phyloP scores from a whole-genome alignment of 2,888 invertebrate genomes.

The Hirtodrosophila alboralis region DNA sequence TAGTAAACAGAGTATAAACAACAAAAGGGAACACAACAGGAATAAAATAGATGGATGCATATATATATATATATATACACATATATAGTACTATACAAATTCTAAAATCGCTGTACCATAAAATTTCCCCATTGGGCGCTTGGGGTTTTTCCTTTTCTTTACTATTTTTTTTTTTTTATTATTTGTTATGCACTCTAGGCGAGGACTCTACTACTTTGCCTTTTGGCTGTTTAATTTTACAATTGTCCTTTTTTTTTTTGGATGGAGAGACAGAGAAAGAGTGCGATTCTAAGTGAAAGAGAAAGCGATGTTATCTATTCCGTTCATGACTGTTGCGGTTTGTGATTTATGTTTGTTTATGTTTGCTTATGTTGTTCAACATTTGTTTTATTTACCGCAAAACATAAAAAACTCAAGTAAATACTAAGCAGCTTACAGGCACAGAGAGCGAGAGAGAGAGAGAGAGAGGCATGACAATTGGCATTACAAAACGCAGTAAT shows the following conservation, averaged over 20 bases:
- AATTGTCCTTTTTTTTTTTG: slow-evolving; percentile 78
- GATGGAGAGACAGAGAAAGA: slow-evolving; percentile 5
- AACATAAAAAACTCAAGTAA: slow-evolving; percentile 18
- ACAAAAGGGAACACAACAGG: neutral
- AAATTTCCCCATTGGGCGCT: slow-evolving; percentile 81
- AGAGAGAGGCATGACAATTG: too few relatives aligned
- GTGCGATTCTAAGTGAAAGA: too few relatives aligned
- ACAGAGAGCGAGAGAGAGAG: too few relatives aligned
- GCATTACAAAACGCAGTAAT: slow-evolving; percentile 12
- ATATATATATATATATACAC: too few relatives aligned
- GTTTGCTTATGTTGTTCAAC: slow-evolving; percentile 66
- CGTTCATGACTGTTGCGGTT: slow-evolving; percentile 68
- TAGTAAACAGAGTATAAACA: too few relatives aligned
- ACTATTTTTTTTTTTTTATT: slow-evolving; percentile 13
- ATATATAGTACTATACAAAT: too few relatives aligned
- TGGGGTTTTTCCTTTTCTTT: slow-evolving; percentile 21
- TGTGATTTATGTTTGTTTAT: slow-evolving; percentile 73
- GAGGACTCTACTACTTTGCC: slow-evolving; percentile 63
- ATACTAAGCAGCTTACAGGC: slow-evolving; percentile 40
- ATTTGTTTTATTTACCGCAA: slow-evolving; percentile 67
- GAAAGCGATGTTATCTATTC: slow-evolving; percentile 59
- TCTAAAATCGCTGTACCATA: slow-evolving; percentile 79
- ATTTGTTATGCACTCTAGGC: slow-evolving; percentile 41
- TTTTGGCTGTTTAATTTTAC: slow-evolving; percentile 77
- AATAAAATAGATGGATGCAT: slow-evolving; percentile 44